phyloP scores from a whole-genome alignment of 2,797 vertebrate genomes.

The Cuculus canorus region DNA sequence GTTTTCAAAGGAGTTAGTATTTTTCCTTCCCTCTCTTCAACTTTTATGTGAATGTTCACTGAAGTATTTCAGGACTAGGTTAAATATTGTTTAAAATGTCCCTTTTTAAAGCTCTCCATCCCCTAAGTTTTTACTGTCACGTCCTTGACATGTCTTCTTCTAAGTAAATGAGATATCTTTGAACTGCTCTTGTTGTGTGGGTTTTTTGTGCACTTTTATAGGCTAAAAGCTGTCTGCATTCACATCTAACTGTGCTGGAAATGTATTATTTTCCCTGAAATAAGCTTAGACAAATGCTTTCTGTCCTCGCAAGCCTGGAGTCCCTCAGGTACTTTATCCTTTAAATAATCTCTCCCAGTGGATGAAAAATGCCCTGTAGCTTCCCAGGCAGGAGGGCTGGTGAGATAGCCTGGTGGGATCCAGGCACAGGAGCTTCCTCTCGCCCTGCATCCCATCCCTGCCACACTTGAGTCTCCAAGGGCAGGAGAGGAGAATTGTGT shows the following conservation, averaged over 20 bases:
- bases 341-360: neutral
- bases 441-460: no score
- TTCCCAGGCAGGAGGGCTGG: neutral
- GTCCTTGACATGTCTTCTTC: neutral
- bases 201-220: constrained; percentile 2
- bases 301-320: neutral
- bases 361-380: neutral
- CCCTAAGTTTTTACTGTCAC: neutral
- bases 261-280: constrained; percentile 20
- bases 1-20: neutral
- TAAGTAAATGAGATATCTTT: constrained; percentile 27
- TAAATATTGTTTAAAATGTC: neutral
- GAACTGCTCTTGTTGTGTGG: neutral
- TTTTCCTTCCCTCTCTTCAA: neutral
- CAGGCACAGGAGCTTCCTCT: neutral
- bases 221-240: constrained; percentile 10
- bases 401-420: neutral
- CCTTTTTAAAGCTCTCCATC: neutral
- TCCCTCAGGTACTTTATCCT: neutral
- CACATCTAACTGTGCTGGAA: neutral
- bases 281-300: neutral
- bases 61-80: neutral
- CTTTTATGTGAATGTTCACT: neutral
- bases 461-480: neutral
- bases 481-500: neutral